A percentile compares a stretch with the other conserved stretches of the same genome.
Conservation (phyloP, 2,888 invertebrate species). For the Alentia gelatinosa region DNA sequence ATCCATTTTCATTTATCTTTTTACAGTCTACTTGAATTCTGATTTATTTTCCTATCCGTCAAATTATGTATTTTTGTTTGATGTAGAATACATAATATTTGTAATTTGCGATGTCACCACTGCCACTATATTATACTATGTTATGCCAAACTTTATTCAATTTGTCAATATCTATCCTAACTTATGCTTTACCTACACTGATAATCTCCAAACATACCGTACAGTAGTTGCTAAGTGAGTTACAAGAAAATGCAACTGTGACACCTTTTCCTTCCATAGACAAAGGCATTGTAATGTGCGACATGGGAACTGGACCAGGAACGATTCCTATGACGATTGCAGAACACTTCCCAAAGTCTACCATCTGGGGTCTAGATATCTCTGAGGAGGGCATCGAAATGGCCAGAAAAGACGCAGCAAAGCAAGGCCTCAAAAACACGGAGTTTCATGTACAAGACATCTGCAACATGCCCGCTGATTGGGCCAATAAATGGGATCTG, state of each 20-base stretch:
- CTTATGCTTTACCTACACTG: not conserved
- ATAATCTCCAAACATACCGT: not conserved
- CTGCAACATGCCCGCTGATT: constrained; percentile 52
- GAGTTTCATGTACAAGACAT: constrained; percentile 41
- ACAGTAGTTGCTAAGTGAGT: not conserved
- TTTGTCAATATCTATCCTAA: not conserved
- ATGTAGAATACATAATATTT: too few relatives aligned
- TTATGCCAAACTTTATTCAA: not conserved
- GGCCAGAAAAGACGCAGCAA: not conserved
- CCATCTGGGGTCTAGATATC: constrained; percentile 54
- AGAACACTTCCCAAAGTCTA: constrained; percentile 48
- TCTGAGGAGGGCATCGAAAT: constrained; percentile 25
- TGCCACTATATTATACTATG: too few relatives aligned
- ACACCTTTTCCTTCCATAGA: not conserved
- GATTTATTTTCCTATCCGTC: too few relatives aligned
- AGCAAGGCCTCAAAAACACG: not conserved
- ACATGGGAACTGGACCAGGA: constrained; percentile 47
- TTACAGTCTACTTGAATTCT: too few relatives aligned
- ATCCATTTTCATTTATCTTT: too few relatives aligned
- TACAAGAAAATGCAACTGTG: not conserved
- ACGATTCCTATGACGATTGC: not conserved
- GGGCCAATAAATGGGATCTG: constrained; percentile 48
- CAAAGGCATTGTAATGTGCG: not conserved
- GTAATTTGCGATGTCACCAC: too few relatives aligned
- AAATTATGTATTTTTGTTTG: too few relatives aligned